Evolutionary conservation across 2,113 vertebrate species (phyloP), one percentile per base, ranked within the genome.

Genomic region (Chloebia gouldiae): DNA sequence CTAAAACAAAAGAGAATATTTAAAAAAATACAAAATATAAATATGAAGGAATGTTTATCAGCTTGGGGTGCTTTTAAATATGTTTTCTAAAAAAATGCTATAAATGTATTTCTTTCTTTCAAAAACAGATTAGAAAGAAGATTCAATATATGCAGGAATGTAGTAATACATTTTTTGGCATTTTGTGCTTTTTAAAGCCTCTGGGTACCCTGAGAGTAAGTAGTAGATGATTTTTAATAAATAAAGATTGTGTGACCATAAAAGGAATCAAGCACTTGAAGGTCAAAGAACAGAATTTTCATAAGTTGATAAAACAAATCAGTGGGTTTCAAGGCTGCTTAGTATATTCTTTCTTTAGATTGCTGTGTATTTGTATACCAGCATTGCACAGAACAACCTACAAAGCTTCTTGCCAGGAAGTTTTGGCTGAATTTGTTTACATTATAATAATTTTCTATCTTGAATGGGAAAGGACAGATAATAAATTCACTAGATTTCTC

Each of bases 1-100:
- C 93, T 89, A 91, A 92, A 96, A 49, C 47, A 92, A 95, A 96
- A 96, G 86, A 79, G 50, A 80, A 86, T 23, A 44, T 78, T 16
- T 5, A 30, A 68, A 45, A 40, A 70, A 72, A 77, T 11, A 27
- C 24, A 53, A 51, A n/a, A 11, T 57, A 65, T 64, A 79, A 93
- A 60, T 91, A 88, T 60, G 63, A 91, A 83, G 75, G 42, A 82
- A 53, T 30, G 60, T n/a, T 77, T 71, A 14, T 40, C 9, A 61
- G 7, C 17, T 90, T 37, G 23, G 7, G 3, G 23, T 45, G 37
- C 65, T n/a, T 70, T 44, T 28, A 50, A 63, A 64, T 37, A 10
- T 75, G 15, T 80, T 76, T 84, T 92, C 54, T 86, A 61, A 59
- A 77, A 81, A 81, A 91, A 81, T 69, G 51, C 37, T 59, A 3